Evolutionary conservation across 30 jellyfish, hydroid and myxozoan species (phyloP).

Genomic region (Cassiopea xamachana): DNA sequence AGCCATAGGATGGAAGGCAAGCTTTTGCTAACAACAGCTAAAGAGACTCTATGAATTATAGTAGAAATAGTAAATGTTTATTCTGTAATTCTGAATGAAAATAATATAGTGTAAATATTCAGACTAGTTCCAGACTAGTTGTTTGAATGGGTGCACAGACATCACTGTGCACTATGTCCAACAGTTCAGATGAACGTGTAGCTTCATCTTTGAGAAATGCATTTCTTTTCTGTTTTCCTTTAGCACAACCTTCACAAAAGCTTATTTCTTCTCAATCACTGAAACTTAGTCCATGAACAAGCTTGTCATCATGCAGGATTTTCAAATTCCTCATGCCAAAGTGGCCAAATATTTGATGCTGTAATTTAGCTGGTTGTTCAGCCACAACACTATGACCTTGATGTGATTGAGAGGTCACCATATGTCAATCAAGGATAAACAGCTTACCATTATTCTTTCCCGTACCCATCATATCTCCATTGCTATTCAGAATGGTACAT

Average conservation of each 20-base stretch:
- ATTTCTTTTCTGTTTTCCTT: slow-evolving; percentile 34
- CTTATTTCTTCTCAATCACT: slow-evolving; percentile 7
- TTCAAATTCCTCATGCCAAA: slow-evolving; percentile 13
- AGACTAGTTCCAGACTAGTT: slow-evolving; percentile 23
- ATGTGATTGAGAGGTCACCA: neutral
- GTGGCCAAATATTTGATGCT: slow-evolving; percentile 3
- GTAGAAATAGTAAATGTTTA: too few species aligned
- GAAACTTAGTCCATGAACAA: slow-evolving; percentile 29
- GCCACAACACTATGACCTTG: neutral
- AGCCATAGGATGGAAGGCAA: too few species aligned
- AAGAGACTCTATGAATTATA: too few species aligned
- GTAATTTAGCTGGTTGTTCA: neutral
- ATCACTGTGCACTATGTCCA: slow-evolving; percentile 25
- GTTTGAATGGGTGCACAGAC: slow-evolving; percentile 52
- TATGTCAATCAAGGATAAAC: slow-evolving; percentile 2
- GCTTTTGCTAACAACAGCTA: too few species aligned
- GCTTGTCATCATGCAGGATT: slow-evolving; percentile 15
- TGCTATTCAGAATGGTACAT: slow-evolving; percentile 14
- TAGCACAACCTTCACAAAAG: slow-evolving; percentile 24
- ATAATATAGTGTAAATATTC: neutral
- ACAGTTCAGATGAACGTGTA: slow-evolving; percentile 24
- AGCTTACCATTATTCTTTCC: slow-evolving; percentile 18
- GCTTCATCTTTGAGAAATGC: slow-evolving; percentile 56
- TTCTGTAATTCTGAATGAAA: too few species aligned
- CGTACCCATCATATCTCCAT: slow-evolving; percentile 9